A percentile compares a stretch with the other conserved stretches of the same genome.
Conservation (phyloP, 2,888 invertebrate genomes). For the Deilephila elpenor region DNA sequence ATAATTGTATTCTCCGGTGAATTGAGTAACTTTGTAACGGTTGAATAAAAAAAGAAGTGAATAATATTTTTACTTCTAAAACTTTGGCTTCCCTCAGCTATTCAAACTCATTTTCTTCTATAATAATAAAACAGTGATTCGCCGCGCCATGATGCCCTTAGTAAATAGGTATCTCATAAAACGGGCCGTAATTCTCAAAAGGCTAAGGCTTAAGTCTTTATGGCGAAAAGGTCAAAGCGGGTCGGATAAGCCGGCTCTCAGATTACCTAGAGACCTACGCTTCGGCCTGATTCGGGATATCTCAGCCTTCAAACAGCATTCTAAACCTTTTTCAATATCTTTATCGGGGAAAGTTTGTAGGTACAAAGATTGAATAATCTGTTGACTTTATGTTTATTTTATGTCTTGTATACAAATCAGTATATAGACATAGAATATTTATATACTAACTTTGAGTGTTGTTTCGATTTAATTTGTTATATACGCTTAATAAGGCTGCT, state of each 20-base stretch:
- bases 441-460: too few relatives aligned
- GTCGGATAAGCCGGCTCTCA: background rate
- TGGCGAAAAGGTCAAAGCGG: conserved; percentile 3
- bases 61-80: too few relatives aligned
- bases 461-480: too few relatives aligned
- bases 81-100: background rate
- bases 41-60: too few relatives aligned
- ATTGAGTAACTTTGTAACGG: too few relatives aligned
- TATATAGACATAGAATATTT: too few relatives aligned
- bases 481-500: too few relatives aligned
- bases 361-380: too few relatives aligned
- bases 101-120: background rate
- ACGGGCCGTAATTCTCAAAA: conserved; percentile 13
- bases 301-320: background rate
- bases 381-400: too few relatives aligned
- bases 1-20: too few relatives aligned
- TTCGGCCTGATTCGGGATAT: conserved; percentile 1
- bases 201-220: conserved; percentile 7
- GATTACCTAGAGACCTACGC: background rate
- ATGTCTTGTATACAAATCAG: too few relatives aligned
- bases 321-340: conserved; percentile 1
- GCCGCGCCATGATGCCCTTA: background rate
- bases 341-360: background rate
- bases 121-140: background rate
- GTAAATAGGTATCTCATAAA: conserved; percentile 4